These are phyloP conservation scores for Felis chaus DNA, from an alignment of 2,113 vertebrate genomes.

Conservation along the genomic window DNA sequence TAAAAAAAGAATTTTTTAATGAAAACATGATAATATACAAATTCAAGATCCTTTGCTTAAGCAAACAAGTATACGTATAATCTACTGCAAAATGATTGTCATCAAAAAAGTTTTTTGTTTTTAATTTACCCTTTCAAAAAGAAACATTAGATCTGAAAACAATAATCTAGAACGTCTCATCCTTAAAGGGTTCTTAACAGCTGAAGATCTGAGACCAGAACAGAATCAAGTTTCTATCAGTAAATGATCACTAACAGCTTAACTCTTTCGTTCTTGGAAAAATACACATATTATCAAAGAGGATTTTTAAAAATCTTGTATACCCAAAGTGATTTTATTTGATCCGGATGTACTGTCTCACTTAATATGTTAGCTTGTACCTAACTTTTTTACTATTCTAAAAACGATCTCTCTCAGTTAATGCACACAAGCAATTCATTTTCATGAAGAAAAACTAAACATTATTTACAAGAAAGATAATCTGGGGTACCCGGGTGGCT, in stretches of 20 bases:
- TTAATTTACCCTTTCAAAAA: background rate
- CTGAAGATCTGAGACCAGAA: background rate
- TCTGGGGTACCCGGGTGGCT: background rate
- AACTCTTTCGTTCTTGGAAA: background rate
- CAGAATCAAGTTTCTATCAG: background rate
- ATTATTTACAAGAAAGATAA: background rate
- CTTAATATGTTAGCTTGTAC: background rate
- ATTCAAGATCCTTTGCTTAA: slow-evolving; percentile 6
- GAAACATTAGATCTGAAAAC: slow-evolving; percentile 39
- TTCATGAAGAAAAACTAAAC: slow-evolving; percentile 1
- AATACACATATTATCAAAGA: background rate
- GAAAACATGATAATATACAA: background rate
- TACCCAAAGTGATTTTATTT: background rate
- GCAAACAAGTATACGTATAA: background rate
- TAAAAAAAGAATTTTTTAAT: background rate
- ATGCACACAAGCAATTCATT: background rate
- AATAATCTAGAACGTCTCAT: background rate
- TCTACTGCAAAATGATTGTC: background rate
- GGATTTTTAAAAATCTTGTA: background rate
- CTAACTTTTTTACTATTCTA: background rate
- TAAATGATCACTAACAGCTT: background rate
- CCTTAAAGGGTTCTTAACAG: background rate
- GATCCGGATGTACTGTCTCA: background rate
- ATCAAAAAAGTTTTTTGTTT: slow-evolving; percentile 11
- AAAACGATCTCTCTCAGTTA: background rate